Evolutionary conservation across 1,140 invertebrate genomes (phyloP).

Genomic region (Venturia canescens): DNA sequence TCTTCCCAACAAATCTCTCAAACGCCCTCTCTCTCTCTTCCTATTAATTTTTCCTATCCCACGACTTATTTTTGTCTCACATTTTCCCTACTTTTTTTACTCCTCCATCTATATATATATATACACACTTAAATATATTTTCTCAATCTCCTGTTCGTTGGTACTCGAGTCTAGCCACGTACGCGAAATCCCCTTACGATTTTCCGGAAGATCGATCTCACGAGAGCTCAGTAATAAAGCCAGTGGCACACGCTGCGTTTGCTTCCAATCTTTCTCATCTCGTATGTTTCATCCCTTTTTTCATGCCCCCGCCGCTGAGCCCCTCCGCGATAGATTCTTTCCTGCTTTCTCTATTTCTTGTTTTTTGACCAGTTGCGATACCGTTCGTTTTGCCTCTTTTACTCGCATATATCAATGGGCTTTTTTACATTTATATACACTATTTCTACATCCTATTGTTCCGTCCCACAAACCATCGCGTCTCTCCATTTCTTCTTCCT

Average conservation of each 20-base stretch:
- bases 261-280: constrained; percentile 18
- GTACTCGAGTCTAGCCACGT: neutral
- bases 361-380: neutral
- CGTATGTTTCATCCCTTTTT: neutral
- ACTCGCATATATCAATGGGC: neutral
- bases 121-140: too few species aligned
- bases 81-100: neutral
- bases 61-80: neutral
- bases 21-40: neutral
- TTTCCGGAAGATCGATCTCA: neutral
- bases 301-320: too few species aligned
- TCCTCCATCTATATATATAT: too few species aligned
- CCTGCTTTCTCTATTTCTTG: neutral
- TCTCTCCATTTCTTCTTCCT: constrained; percentile 2
- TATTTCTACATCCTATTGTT: too few species aligned
- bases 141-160: neutral
- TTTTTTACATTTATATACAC: neutral
- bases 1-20: neutral
- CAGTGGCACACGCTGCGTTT: constrained; percentile 20
- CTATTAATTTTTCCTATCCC: neutral
- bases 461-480: neutral
- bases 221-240: constrained; percentile 14
- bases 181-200: neutral
- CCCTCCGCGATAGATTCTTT: neutral
- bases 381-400: neutral